A percentile compares a stretch with the other conserved stretches of the same genome.
Conservation (phyloP, 2,113 vertebrate species). For the Oryzias javanicus region DNA sequence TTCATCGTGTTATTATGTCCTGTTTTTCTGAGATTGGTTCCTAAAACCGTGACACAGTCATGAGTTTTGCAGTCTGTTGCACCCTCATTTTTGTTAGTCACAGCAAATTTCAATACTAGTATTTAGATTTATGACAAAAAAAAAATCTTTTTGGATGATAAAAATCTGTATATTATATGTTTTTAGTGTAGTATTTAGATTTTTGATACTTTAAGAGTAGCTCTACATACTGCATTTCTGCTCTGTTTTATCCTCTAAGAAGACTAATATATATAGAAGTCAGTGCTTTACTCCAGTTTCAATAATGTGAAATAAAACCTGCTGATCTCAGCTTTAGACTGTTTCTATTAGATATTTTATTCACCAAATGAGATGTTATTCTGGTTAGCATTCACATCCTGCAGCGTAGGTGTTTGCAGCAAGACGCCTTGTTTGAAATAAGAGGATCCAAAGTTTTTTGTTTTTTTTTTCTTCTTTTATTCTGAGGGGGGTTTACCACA, state of each 20-base stretch:
- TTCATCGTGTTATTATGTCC: too few species aligned
- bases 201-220: background rate
- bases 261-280: background rate
- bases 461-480: constrained; percentile 21
- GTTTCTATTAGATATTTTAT: constrained; percentile 44
- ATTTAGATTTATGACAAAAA: too few species aligned
- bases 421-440: constrained; percentile 4
- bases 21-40: too few species aligned
- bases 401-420: constrained; percentile 17
- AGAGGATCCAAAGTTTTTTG: constrained; percentile 15
- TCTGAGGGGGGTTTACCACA: constrained; percentile 31
- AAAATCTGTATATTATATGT: too few species aligned
- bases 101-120: too few species aligned
- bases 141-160: too few species aligned
- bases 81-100: too few species aligned
- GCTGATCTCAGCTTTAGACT: constrained; percentile 33
- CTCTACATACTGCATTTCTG: constrained; percentile 2
- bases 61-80: too few species aligned
- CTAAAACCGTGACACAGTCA: too few species aligned
- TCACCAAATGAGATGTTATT: constrained; percentile 35
- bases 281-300: constrained; percentile 12
- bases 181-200: too few species aligned
- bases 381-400: constrained; percentile 29
- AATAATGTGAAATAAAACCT: constrained; percentile 32
- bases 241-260: constrained; percentile 9